These are phyloP conservation scores for Distichodus sexfasciatus DNA, from an alignment of 2,797 vertebrate species.

Conservation along the genomic window DNA sequence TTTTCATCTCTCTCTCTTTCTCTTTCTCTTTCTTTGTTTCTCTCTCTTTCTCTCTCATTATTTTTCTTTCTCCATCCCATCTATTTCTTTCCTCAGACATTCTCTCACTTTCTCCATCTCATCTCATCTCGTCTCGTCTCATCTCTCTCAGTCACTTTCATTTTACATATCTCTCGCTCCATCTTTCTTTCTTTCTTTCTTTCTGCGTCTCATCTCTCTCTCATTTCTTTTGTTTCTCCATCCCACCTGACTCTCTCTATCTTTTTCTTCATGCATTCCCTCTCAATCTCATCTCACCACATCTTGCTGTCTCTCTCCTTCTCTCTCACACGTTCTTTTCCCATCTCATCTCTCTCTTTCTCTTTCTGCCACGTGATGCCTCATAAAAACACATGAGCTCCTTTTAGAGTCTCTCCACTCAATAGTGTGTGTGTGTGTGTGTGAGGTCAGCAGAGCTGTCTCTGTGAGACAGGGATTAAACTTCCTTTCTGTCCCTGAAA, in stretches of 20 bases:
- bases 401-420: conserved; percentile 76
- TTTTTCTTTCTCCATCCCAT: no score
- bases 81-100: no score
- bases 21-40: conserved; percentile 47
- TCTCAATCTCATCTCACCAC: conserved; percentile 39
- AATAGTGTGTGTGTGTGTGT: conserved; percentile 33
- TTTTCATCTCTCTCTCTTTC: no score
- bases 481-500: conserved; percentile 42
- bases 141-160: no score
- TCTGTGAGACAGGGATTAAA: conserved; percentile 48
- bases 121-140: no score
- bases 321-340: conserved; percentile 55
- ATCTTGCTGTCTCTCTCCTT: conserved; percentile 62
- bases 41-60: conserved; percentile 14
- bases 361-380: conserved; percentile 59
- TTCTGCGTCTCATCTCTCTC: no score
- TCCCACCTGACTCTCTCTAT: no score
- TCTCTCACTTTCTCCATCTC: no score
- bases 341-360: conserved; percentile 65
- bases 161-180: no score
- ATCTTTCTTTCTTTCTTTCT: no score
- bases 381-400: conserved; percentile 85
- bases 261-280: neutral
- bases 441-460: conserved; percentile 37
- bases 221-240: no score